Conservation (phyloP, 2,113 vertebrate genomes). For the Oreochromis aureus region DNA sequence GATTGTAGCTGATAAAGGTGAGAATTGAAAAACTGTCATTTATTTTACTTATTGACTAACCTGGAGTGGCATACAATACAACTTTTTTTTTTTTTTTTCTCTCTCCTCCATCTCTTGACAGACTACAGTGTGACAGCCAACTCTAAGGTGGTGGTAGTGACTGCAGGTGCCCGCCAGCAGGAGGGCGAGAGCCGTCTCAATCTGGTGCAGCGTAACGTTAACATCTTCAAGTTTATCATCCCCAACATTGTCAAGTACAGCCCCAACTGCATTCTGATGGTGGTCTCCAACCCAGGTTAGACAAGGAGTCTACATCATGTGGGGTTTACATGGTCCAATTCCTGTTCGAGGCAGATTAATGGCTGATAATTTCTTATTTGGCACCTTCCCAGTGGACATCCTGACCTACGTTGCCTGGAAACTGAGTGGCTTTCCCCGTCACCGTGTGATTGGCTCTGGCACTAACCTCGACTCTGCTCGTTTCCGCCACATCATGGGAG, state of each 20-base stretch:
- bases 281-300: slow-evolving; percentile 97
- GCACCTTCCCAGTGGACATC: slow-evolving; percentile 81
- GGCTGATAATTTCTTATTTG: not conserved
- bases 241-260: slow-evolving; percentile 97
- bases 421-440: slow-evolving; percentile 92
- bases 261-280: slow-evolving; percentile 88
- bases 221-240: slow-evolving; percentile 99
- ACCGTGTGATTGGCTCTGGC: slow-evolving; percentile 92
- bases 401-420: slow-evolving; percentile 98
- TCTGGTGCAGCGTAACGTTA: slow-evolving; percentile 95
- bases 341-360: not conserved
- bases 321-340: not conserved
- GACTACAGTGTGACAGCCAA: slow-evolving; percentile 93
- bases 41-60: not conserved
- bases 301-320: not conserved
- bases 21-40: not conserved
- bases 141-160: slow-evolving; percentile 93
- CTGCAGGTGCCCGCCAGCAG: slow-evolving; percentile 94
- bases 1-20: slow-evolving; percentile 95
- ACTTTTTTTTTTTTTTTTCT: fast-evolving
- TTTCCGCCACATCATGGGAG: slow-evolving; percentile 94
- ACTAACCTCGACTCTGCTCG: slow-evolving; percentile 96
- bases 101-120: slow-evolving; percentile 28
- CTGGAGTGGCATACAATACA: not conserved
- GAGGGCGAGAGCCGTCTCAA: slow-evolving; percentile 98